phyloP scores from a whole-genome alignment of 1,140 invertebrate genomes.

The Drosophila elegans region DNA sequence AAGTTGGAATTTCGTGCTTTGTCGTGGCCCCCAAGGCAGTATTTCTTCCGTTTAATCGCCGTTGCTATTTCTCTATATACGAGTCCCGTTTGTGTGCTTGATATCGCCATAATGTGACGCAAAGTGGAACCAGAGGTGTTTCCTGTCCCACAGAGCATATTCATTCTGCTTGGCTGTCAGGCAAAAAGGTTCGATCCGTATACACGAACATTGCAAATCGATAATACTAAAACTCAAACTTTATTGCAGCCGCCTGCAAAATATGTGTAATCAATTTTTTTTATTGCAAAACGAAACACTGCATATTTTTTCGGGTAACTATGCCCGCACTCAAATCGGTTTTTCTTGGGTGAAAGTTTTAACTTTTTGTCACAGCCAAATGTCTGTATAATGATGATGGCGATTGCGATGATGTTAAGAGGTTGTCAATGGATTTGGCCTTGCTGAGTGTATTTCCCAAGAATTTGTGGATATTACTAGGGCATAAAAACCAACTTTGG shows the following conservation, averaged over 20 bases:
- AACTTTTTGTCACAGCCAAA: conserved; percentile 56
- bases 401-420: conserved; percentile 11
- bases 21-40: conserved; percentile 30
- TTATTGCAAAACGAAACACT: conserved; percentile 55
- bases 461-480: conserved; percentile 53
- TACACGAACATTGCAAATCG: conserved; percentile 49
- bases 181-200: conserved; percentile 33
- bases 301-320: conserved; percentile 10
- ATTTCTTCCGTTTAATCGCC: conserved; percentile 37
- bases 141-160: conserved; percentile 55
- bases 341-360: conserved; percentile 28
- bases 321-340: conserved; percentile 2
- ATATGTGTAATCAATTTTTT: conserved; percentile 65
- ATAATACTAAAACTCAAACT: conserved; percentile 50
- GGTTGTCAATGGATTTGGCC: conserved; percentile 38
- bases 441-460: conserved; percentile 25
- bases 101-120: conserved; percentile 76
- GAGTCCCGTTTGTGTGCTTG: conserved; percentile 74
- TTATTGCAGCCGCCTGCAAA: conserved; percentile 13
- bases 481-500: conserved; percentile 48
- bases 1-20: conserved; percentile 55
- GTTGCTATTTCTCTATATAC: conserved; percentile 37
- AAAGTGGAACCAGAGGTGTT: conserved; percentile 46
- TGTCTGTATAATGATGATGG: conserved; percentile 32
- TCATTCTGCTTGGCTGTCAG: conserved; percentile 42